These are phyloP conservation scores for Leptodactylus fallax DNA, from an alignment of 2,797 vertebrate species.

Conservation along the genomic window DNA sequence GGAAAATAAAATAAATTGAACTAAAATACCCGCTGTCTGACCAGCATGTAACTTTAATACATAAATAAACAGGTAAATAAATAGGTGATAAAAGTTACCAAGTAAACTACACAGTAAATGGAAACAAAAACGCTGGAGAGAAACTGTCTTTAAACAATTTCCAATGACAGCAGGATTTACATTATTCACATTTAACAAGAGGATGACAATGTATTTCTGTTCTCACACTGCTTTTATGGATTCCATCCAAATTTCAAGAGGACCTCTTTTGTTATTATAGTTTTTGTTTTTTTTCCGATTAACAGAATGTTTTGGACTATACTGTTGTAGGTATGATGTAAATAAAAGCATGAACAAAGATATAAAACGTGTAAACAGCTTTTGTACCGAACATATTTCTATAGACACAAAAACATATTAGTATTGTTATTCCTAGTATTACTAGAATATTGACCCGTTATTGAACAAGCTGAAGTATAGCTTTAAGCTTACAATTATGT, in stretches of 20 bases:
- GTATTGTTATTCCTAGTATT: too few relatives aligned
- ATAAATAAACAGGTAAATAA: slow-evolving; percentile 57
- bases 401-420: too few relatives aligned
- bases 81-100: slow-evolving; percentile 41
- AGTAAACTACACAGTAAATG: slow-evolving; percentile 47
- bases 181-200: slow-evolving; percentile 65
- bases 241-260: slow-evolving; percentile 56
- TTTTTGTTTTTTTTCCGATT: neutral
- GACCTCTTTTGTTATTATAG: neutral
- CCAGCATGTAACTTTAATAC: slow-evolving; percentile 49
- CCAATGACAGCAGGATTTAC: slow-evolving; percentile 66
- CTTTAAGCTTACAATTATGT: too few relatives aligned
- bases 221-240: slow-evolving; percentile 66
- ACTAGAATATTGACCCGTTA: too few relatives aligned
- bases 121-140: slow-evolving; percentile 19
- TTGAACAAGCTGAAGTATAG: too few relatives aligned
- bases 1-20: slow-evolving; percentile 45
- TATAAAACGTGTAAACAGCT: too few relatives aligned
- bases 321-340: too few relatives aligned
- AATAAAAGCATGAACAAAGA: too few relatives aligned
- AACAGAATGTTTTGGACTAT: too few relatives aligned
- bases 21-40: slow-evolving; percentile 45
- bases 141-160: slow-evolving; percentile 53
- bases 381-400: too few relatives aligned
- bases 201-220: slow-evolving; percentile 68